Conservation (phyloP, 2,888 invertebrate genomes). For the Drosophila mulleri region DNA sequence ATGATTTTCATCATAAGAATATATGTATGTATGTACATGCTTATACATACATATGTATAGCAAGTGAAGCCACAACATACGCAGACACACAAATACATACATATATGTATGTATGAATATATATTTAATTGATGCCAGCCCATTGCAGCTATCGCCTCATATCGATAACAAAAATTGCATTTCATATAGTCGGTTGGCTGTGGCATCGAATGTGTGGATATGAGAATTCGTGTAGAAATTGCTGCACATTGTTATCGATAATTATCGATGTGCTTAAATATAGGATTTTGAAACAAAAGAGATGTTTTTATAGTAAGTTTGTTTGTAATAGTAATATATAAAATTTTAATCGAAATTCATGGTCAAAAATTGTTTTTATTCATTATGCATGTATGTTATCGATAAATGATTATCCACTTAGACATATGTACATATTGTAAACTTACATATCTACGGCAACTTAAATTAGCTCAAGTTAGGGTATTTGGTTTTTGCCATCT, state of each 20-base stretch:
- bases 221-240: neutral
- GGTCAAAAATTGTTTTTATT: neutral
- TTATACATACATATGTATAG: too few relatives aligned
- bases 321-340: neutral
- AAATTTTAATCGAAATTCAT: neutral
- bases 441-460: neutral
- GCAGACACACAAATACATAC: neutral
- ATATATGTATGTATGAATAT: too few relatives aligned
- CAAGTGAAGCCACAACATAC: conserved; percentile 2
- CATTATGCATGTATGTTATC: neutral
- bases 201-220: neutral
- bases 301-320: neutral
- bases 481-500: neutral
- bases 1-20: neutral
- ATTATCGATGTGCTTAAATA: conserved; percentile 5
- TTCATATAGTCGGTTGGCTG: neutral
- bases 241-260: conserved; percentile 11
- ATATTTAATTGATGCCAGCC: conserved; percentile 2
- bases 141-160: neutral
- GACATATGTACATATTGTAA: neutral
- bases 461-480: neutral
- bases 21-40: too few relatives aligned
- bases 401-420: neutral
- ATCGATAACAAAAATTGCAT: neutral
- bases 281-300: neutral